A percentile compares a stretch with the other conserved stretches of the same genome.
phyloP scores from a whole-genome alignment of 2,797 vertebrate species.

The Bryconaethiops microstoma region DNA sequence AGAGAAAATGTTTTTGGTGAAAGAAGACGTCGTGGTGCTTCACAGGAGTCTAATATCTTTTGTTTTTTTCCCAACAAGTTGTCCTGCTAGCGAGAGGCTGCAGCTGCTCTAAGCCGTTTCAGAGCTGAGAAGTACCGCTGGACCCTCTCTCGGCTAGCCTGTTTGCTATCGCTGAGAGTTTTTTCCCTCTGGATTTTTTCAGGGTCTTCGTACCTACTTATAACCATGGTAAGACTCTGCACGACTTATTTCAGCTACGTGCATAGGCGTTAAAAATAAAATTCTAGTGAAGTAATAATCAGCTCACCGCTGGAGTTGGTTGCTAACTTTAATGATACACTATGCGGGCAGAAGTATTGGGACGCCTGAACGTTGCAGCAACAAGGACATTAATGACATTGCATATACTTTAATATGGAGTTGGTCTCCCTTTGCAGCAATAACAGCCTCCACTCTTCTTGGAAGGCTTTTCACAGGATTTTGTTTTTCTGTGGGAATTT shows the following conservation, averaged over 20 bases:
- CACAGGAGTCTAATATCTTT: neutral
- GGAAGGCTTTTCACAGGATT: too few relatives aligned
- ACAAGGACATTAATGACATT: too few relatives aligned
- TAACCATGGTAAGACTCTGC: conserved; percentile 67
- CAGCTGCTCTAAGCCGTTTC: conserved; percentile 30
- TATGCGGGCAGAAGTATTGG: too few relatives aligned
- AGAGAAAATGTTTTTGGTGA: conserved; percentile 58
- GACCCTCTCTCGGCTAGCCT: neutral
- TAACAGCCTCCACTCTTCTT: too few relatives aligned
- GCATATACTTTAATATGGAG: too few relatives aligned
- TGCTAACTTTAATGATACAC: too few relatives aligned
- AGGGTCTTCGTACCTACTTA: conserved; percentile 31
- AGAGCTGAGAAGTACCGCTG: conserved; percentile 66
- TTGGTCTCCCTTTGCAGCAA: too few relatives aligned
- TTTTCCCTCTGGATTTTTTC: neutral
- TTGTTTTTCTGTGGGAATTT: too few relatives aligned
- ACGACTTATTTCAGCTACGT: neutral
- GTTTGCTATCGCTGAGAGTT: neutral
- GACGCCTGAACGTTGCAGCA: too few relatives aligned
- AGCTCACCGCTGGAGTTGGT: neutral
- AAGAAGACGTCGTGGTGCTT: neutral
- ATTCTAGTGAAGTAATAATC: neutral
- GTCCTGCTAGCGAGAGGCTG: neutral
- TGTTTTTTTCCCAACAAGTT: conserved; percentile 26
- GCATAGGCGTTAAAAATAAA: too few relatives aligned